Conservation (phyloP, 2,888 invertebrate genomes). For the Papilio elwesi region DNA sequence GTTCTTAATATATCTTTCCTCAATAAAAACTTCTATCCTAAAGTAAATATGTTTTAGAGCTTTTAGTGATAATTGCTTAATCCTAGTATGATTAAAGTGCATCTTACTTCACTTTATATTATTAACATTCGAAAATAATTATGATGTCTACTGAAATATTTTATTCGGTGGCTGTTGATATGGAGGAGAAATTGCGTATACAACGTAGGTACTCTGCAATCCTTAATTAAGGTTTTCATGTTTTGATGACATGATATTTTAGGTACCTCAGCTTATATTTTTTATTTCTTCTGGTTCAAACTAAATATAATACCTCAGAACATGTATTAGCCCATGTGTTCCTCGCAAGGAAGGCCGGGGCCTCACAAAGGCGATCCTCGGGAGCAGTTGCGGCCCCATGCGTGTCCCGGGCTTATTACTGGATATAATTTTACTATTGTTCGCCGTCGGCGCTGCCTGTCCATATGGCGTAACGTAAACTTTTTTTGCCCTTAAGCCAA, state of each 20-base stretch:
- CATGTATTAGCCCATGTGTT: constrained; percentile 19
- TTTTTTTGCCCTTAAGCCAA: constrained; percentile 64
- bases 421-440: constrained; percentile 82
- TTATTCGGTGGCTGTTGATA: too few relatives aligned
- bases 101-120: too few relatives aligned
- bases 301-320: constrained; percentile 4
- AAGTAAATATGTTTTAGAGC: too few relatives aligned
- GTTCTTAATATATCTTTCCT: not conserved
- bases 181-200: too few relatives aligned
- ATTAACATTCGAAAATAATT: too few relatives aligned
- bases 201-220: too few relatives aligned
- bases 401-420: constrained; percentile 80
- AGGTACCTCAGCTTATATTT: not conserved
- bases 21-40: not conserved
- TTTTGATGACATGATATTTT: too few relatives aligned
- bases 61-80: too few relatives aligned
- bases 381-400: constrained; percentile 73
- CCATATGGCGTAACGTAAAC: constrained; percentile 83
- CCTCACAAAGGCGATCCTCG: constrained; percentile 53
- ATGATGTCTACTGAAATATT: too few relatives aligned
- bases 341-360: constrained; percentile 31
- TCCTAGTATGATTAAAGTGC: too few relatives aligned
- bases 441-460: constrained; percentile 70
- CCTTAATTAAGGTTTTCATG: too few relatives aligned
- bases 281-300: not conserved